Percentiles rank a stretch among this genome's conserved stretches.
Evolutionary conservation across 2,113 vertebrate genomes (phyloP).

Genomic region (Anguilla rostrata): DNA sequence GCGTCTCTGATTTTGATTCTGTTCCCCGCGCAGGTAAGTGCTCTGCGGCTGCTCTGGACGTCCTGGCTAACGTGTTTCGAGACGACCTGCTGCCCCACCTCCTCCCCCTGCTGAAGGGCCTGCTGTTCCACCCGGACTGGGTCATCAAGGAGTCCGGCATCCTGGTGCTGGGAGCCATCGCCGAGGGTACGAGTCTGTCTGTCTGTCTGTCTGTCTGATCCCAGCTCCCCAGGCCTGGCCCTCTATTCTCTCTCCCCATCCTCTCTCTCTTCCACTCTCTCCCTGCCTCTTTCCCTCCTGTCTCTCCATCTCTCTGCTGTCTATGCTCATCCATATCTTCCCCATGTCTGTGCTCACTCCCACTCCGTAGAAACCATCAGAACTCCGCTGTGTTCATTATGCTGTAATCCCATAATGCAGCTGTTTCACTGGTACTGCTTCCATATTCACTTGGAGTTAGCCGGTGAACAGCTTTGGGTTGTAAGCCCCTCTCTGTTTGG

Average conservation of each 20-base stretch:
- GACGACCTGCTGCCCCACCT: slow-evolving; percentile 90
- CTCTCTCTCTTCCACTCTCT: neutral
- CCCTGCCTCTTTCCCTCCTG: neutral
- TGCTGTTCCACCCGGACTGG: slow-evolving; percentile 93
- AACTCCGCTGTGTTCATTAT: too few species aligned
- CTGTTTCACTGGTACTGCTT: neutral
- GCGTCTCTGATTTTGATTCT: neutral
- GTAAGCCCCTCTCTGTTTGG: too few species aligned
- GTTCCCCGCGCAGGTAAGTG: slow-evolving; percentile 76
- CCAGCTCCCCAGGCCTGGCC: neutral
- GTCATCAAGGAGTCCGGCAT: slow-evolving; percentile 94
- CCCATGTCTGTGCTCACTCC: neutral
- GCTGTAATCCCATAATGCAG: too few species aligned
- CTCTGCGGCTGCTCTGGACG: slow-evolving; percentile 85
- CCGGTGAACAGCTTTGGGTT: too few species aligned
- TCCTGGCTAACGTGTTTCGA: slow-evolving; percentile 90
- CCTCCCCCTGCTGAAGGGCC: slow-evolving; percentile 85
- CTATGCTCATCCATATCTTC: neutral
- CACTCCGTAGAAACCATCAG: neutral
- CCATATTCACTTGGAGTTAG: neutral
- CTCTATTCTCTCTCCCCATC: neutral
- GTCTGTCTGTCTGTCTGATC: neutral
- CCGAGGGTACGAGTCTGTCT: slow-evolving; percentile 72
- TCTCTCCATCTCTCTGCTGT: neutral
- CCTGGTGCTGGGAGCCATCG: slow-evolving; percentile 87